phyloP scores from a whole-genome alignment of 2,797 vertebrate species.

The Spinus pinus region DNA sequence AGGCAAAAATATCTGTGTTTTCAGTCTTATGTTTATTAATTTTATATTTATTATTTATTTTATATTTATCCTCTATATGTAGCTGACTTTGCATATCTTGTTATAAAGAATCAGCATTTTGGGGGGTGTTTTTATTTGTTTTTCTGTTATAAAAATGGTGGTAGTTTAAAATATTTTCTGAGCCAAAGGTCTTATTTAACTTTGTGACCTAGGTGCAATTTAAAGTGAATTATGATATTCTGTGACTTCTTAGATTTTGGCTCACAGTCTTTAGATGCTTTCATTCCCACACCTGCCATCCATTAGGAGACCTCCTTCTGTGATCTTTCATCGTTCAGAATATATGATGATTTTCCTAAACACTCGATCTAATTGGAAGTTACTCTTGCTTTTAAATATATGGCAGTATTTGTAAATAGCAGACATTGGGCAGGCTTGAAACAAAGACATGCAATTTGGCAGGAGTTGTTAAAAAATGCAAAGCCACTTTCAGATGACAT shows the following conservation, averaged over 20 bases:
- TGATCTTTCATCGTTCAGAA: constrained; percentile 89
- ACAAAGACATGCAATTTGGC: constrained; percentile 35
- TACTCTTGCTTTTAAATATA: constrained; percentile 69
- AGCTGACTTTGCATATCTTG: neutral
- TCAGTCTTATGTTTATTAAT: neutral
- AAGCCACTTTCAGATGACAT: neutral
- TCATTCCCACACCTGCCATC: constrained; percentile 86
- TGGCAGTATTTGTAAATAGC: constrained; percentile 61
- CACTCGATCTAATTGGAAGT: constrained; percentile 81
- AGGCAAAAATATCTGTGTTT: neutral
- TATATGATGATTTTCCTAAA: constrained; percentile 85
- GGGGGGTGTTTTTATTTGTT: neutral
- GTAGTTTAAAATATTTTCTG: neutral
- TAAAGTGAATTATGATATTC: constrained; percentile 60
- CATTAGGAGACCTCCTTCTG: constrained; percentile 86
- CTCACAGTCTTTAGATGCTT: constrained; percentile 76
- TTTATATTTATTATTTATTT: neutral
- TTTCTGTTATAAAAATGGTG: neutral
- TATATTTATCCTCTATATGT: neutral
- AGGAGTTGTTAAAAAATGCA: constrained; percentile 55
- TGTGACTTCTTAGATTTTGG: constrained; percentile 78
- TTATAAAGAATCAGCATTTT: neutral
- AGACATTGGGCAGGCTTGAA: constrained; percentile 35
- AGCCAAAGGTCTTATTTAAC: constrained; percentile 64
- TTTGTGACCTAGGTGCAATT: constrained; percentile 68